Evolutionary conservation across 2,888 invertebrate species (phyloP).

Genomic region (Nineta flava): DNA sequence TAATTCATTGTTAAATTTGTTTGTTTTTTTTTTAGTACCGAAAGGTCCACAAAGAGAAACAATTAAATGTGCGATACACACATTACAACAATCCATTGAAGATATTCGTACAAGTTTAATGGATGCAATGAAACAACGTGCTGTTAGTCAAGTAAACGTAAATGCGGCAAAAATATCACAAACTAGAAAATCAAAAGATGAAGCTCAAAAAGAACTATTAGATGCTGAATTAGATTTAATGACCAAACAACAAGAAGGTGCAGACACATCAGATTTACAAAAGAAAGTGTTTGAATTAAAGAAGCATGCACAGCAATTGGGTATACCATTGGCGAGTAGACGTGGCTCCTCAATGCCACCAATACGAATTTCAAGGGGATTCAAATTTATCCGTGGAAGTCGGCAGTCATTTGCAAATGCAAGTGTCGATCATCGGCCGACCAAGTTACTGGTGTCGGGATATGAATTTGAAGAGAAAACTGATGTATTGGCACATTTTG

Average conservation of each 20-base stretch:
- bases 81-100: constrained; percentile 70
- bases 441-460: constrained; percentile 71
- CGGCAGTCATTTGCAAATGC: constrained; percentile 3
- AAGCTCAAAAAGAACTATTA: constrained; percentile 74
- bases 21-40: not conserved
- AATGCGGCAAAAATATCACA: constrained; percentile 18
- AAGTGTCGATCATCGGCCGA: constrained; percentile 71
- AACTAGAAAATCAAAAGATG: constrained; percentile 53
- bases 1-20: too few relatives aligned
- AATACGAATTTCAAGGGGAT: constrained; percentile 5
- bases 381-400: constrained; percentile 1
- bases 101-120: constrained; percentile 51
- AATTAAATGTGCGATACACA: constrained; percentile 65
- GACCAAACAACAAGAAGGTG: constrained; percentile 71
- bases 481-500: constrained; percentile 65
- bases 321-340: constrained; percentile 16
- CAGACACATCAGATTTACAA: constrained; percentile 67
- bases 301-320: constrained; percentile 33
- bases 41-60: constrained; percentile 55
- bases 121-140: constrained; percentile 18
- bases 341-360: not conserved
- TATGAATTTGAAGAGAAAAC: constrained; percentile 73
- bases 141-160: constrained; percentile 7
- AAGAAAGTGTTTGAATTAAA: constrained; percentile 62
- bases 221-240: constrained; percentile 85